These are phyloP conservation scores for Cyanoderma ruficeps DNA, from an alignment of 2,113 vertebrate species.

Conservation along the genomic window DNA sequence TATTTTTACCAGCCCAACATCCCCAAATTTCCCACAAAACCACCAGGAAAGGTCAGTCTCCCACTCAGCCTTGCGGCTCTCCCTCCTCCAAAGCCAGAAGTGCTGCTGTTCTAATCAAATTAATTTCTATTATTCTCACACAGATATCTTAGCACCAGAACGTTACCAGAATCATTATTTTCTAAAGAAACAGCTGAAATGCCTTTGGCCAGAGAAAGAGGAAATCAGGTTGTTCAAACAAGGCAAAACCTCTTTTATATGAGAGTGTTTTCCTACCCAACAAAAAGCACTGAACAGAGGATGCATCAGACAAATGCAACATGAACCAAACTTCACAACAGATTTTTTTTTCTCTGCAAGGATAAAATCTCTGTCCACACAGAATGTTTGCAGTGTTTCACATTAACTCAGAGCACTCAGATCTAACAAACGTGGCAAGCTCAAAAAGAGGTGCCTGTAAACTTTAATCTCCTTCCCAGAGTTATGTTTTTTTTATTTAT, in stretches of 20 bases:
- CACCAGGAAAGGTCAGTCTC: neutral
- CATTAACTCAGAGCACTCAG: neutral
- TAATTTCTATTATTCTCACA: neutral
- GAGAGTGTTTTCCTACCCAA: neutral
- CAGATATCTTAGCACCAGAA: neutral
- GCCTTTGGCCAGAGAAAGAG: neutral
- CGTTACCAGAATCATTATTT: rapidly evolving
- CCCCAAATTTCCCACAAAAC: neutral
- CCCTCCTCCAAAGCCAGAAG: neutral
- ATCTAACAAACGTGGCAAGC: neutral
- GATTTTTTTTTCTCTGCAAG: neutral
- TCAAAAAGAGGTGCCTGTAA: neutral
- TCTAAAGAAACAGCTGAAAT: neutral
- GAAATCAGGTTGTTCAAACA: neutral
- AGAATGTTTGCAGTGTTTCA: neutral
- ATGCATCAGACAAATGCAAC: neutral
- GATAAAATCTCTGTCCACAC: neutral
- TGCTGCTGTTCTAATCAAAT: neutral
- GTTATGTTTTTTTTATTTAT: neutral
- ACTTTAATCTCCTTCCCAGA: neutral
- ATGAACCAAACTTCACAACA: neutral
- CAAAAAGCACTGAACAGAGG: neutral
- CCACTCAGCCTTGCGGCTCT: neutral
- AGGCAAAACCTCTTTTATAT: neutral
- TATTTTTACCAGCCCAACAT: neutral